A percentile compares a stretch with the other conserved stretches of the same genome.
phyloP scores from a whole-genome alignment of 2,113 vertebrate genomes.

The Collichthys lucidus region DNA sequence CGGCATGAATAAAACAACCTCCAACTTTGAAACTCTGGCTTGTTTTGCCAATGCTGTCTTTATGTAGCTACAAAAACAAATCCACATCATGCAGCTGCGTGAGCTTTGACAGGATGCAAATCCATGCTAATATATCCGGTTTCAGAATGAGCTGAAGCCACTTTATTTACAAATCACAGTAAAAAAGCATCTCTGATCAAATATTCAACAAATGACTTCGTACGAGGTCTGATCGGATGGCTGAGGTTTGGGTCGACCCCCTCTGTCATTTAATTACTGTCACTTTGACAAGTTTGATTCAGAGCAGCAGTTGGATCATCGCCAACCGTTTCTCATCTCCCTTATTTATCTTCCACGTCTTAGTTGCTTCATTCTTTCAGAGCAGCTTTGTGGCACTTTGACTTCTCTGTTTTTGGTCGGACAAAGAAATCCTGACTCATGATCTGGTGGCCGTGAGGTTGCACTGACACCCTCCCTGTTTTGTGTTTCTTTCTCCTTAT shows the following conservation, averaged over 20 bases:
- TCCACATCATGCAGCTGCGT: neutral
- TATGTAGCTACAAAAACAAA: constrained; percentile 28
- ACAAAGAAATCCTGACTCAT: too few species aligned
- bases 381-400: too few species aligned
- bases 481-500: too few species aligned
- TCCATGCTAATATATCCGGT: constrained; percentile 4
- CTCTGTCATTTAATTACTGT: neutral
- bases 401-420: too few species aligned
- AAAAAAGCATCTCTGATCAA: neutral
- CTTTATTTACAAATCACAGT: constrained; percentile 20
- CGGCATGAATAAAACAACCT: constrained; percentile 71
- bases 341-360: neutral
- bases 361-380: too few species aligned
- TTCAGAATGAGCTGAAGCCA: neutral
- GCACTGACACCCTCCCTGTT: too few species aligned
- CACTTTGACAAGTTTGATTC: neutral
- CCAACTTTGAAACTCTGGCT: constrained; percentile 42
- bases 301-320: neutral
- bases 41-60: constrained; percentile 5
- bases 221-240: neutral
- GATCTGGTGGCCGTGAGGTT: too few species aligned
- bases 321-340: neutral
- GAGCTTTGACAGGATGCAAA: constrained; percentile 32
- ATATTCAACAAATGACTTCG: constrained; percentile 2
- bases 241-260: neutral